Percentiles rank a stretch among this genome's conserved stretches.
phyloP scores from a whole-genome alignment of 2,113 vertebrate species.

The Plecotus auritus region DNA sequence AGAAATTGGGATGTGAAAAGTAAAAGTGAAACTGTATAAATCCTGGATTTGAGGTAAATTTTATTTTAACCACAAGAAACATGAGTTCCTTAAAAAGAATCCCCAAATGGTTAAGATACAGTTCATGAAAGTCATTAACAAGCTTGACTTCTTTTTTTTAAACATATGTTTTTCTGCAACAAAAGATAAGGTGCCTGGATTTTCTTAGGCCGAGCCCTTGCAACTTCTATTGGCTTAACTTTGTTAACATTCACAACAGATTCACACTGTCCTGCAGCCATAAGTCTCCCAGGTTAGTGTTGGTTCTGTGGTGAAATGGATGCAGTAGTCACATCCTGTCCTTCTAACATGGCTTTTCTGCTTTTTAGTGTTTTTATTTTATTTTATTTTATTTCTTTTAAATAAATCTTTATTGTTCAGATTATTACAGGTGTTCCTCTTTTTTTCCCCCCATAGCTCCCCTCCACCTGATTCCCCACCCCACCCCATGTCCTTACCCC shows the following conservation, averaged over 20 bases:
- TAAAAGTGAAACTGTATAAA: background rate
- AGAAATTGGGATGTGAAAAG: background rate
- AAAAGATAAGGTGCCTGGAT: background rate
- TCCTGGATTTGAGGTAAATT: background rate
- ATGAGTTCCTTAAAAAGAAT: background rate
- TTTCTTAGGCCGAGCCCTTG: background rate
- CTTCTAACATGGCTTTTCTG: background rate
- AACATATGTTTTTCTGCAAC: background rate
- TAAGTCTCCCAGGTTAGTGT: background rate
- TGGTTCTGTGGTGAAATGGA: background rate
- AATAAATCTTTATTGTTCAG: too few species aligned
- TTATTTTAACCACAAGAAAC: background rate
- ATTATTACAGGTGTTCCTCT: too few species aligned
- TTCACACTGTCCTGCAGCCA: background rate
- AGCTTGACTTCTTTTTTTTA: background rate
- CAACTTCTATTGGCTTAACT: background rate
- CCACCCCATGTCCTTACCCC: too few species aligned
- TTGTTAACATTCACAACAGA: background rate
- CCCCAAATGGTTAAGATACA: background rate
- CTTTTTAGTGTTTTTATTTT: background rate
- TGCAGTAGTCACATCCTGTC: background rate
- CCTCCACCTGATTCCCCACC: too few species aligned
- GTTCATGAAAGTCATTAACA: background rate
- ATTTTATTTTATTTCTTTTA: too few species aligned
- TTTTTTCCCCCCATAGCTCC: too few species aligned